Evolutionary conservation across 2,888 invertebrate species (phyloP).

Genomic region (Caenorhabditis plicata): DNA sequence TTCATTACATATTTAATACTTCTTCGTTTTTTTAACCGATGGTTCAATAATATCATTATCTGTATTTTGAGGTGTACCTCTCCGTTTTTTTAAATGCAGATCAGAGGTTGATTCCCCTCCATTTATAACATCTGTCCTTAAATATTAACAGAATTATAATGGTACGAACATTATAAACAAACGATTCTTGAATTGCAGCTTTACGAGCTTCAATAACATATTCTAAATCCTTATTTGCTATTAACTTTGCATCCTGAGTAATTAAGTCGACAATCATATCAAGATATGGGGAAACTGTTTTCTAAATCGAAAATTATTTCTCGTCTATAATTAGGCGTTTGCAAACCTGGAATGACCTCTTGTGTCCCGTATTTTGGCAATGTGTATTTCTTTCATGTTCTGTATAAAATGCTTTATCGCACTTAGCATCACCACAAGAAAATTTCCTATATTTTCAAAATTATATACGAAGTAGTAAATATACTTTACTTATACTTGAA

Average conservation of each 20-base stretch:
- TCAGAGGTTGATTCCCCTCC: not conserved
- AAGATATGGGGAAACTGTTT: conserved; percentile 15
- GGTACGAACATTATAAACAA: too few relatives aligned
- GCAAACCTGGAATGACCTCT: conserved; percentile 18
- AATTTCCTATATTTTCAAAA: conserved; percentile 3
- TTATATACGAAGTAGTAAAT: not conserved
- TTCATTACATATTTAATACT: too few relatives aligned
- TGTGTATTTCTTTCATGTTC: conserved; percentile 12
- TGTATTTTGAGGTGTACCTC: too few relatives aligned
- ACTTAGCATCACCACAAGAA: conserved; percentile 7
- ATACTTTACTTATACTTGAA: conserved; percentile 20
- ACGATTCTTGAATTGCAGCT: not conserved
- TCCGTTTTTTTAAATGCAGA: too few relatives aligned
- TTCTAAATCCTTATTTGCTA: conserved; percentile 5
- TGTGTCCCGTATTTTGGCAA: conserved; percentile 7
- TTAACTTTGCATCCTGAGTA: conserved; percentile 1
- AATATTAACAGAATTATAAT: too few relatives aligned
- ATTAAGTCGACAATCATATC: conserved; percentile 10
- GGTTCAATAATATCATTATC: too few relatives aligned
- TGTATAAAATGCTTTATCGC: conserved; percentile 10
- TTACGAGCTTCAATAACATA: not conserved
- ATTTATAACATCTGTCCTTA: not conserved
- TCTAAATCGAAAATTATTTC: conserved; percentile 4
- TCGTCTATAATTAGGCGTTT: too few relatives aligned
- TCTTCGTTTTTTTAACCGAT: too few relatives aligned